Evolutionary conservation across 2,888 invertebrate species (phyloP), one percentile per base, ranked within the genome.

Genomic region (Amiota communis): DNA sequence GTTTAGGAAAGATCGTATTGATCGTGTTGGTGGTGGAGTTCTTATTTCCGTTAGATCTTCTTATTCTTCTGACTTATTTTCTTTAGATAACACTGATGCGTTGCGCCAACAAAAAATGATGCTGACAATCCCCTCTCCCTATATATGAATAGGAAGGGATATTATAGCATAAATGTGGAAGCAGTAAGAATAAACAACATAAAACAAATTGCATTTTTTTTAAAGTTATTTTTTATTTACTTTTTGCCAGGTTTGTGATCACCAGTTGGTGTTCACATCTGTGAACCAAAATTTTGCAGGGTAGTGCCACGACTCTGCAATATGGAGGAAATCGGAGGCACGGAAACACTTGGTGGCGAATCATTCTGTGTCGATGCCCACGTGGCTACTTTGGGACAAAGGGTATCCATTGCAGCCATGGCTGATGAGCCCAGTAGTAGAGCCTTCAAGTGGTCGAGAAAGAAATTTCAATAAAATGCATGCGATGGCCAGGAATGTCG

Each of bases 101-200:
- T n/a, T n/a, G n/a, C n/a, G n/a, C n/a, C n/a, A n/a, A n/a, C n/a
- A n/a, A n/a, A n/a, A n/a, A n/a, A n/a, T 36, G 36, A 10, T 4
- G 23, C 36, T 0, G 2, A 12, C 47, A 47, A 61, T 70, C 70
- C 69, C 51, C 71, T 63, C 12, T 63, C 49, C 8, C 48, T 72
- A 9, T 78, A 76, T 59, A 72, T 75, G 67, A 76, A 76, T 64
- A 36, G 72, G 53, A 74, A 78, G 61, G 76, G 75, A 20, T 74
- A 63, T 64, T 71, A 72, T 64, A 75, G 74, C 56, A 69, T 76
- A 17, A 75, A 77, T 59, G 72, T 75, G 12, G 65, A 76, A 75
- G 70, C 61, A 63, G 17, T 59, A 70, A 10, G 13, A 57, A 64
- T 67, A 51, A 20, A 51, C 51, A 51, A 51, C 51, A 11, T 2